Base-by-base conservation (phyloP, 2,888 invertebrate genomes). In the Lasioglossum villosulum region DNA sequence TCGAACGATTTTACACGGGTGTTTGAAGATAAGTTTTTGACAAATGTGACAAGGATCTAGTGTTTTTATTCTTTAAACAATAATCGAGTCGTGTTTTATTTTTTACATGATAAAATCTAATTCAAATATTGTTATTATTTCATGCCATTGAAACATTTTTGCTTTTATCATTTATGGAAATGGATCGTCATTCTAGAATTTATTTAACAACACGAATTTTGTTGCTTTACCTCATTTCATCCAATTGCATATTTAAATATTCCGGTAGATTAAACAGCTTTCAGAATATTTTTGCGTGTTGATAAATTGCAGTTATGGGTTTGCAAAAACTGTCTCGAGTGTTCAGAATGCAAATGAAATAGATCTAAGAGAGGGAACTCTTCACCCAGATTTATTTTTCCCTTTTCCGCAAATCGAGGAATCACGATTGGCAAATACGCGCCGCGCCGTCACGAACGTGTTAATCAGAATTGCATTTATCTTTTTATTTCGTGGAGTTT, bases 381-480 rank as follows among this genome's bases (percentile, higher is more conserved):
- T 2, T 6, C 16, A 16, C 16, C 6, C 0, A 16, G 16, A 63
- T 63, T 63, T 63, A 63, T 63, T 30, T 63, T 63, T 30, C 30
- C 30, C 30, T 63, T 63, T 6, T 30, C 63, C 16, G 30, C 16
- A 63, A 63, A 63, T 30, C 30, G 30, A 63, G 16, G 30, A 63
- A 63, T 30, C 63, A 16, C 16, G 59, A 63, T 63, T 63, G 59
- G 59, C 19, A 66, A 37, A 37, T 34, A 37, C 3, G n/a, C 52
- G 48, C 56, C 34, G 30, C 63, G 34, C 30, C 10, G 34, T 34
- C 34, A 37, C 66, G 66, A 68, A 19, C 66, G 37, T 68, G 73
- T 80, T 68, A 71, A 37, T 27, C 16, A 78, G 75, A 75, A 80
- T 86, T 86, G 79, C 82, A 76, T 87, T 84, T 80, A 74, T 59